phyloP scores from a whole-genome alignment of 2,113 vertebrate species.

The Corythornis vintsioides region DNA sequence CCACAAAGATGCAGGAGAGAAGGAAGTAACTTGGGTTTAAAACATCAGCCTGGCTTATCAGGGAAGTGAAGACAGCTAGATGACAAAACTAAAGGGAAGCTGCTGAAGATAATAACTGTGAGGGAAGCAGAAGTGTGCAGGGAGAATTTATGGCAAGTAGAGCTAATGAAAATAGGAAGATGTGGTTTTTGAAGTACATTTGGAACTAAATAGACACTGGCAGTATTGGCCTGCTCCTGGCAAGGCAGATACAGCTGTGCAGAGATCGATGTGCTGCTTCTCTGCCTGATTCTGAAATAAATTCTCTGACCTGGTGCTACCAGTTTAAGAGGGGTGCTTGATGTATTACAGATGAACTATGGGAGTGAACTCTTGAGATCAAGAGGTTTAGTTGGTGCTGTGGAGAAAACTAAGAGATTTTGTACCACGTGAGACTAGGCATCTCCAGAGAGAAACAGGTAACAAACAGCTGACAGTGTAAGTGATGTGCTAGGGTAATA shows the following conservation, averaged over 20 bases:
- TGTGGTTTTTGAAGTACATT: slow-evolving; percentile 42
- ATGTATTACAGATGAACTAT: not conserved
- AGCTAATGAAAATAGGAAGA: slow-evolving; percentile 44
- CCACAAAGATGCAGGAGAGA: not conserved
- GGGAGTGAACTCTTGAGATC: not conserved
- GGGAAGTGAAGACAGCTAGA: not conserved
- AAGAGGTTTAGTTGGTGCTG: not conserved
- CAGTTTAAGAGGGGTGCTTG: not conserved
- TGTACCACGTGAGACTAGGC: not conserved
- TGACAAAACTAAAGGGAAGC: not conserved
- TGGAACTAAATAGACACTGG: slow-evolving; percentile 36
- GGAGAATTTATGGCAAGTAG: not conserved
- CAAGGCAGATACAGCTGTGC: fast-evolving
- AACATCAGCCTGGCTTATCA: not conserved
- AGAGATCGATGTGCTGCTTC: not conserved
- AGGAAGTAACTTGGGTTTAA: not conserved
- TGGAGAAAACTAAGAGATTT: not conserved
- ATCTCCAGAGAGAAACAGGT: not conserved
- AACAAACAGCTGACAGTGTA: not conserved
- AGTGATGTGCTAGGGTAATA: not conserved
- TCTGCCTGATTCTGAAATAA: not conserved
- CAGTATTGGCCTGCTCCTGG: not conserved
- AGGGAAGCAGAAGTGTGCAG: slow-evolving; percentile 4
- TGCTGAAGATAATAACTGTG: not conserved
- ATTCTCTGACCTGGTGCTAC: not conserved